Conservation (phyloP, 2,888 invertebrate genomes). For the Chrysolina oricalcia region DNA sequence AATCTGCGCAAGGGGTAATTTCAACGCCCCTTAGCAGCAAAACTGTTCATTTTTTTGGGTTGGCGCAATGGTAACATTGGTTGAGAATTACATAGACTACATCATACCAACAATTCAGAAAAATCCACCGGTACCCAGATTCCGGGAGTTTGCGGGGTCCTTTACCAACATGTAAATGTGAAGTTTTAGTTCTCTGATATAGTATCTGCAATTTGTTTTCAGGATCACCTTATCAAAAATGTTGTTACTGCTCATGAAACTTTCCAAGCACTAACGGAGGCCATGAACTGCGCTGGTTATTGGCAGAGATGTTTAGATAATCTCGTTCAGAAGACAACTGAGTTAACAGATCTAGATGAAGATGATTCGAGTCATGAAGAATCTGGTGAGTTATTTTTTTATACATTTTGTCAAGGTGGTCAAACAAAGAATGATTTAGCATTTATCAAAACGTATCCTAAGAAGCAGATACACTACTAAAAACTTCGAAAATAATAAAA, state of each 20-base stretch:
- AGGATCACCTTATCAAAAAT: conserved; percentile 65
- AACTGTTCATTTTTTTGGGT: too few relatives aligned
- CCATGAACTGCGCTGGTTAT: conserved; percentile 65
- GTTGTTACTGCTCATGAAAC: conserved; percentile 66
- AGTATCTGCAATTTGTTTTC: background rate
- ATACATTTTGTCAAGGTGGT: too few relatives aligned
- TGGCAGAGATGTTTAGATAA: conserved; percentile 67
- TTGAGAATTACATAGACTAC: too few relatives aligned
- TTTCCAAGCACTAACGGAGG: conserved; percentile 65
- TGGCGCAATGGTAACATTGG: too few relatives aligned
- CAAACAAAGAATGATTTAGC: too few relatives aligned
- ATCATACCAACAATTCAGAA: too few relatives aligned
- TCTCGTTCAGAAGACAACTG: conserved; percentile 62
- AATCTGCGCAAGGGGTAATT: too few relatives aligned
- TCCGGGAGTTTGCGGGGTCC: background rate
- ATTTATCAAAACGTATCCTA: background rate
- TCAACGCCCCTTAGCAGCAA: too few relatives aligned
- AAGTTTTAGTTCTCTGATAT: background rate
- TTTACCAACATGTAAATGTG: too few relatives aligned
- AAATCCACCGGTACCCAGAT: too few relatives aligned
- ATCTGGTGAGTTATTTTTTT: conserved; percentile 35
- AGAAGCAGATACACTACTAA: too few relatives aligned
- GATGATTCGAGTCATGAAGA: conserved; percentile 32
- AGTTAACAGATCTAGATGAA: conserved; percentile 53
- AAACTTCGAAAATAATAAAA: background rate